These are phyloP conservation scores for Buceros bicornis DNA, from an alignment of 2,797 vertebrate genomes.

Conservation along the genomic window DNA sequence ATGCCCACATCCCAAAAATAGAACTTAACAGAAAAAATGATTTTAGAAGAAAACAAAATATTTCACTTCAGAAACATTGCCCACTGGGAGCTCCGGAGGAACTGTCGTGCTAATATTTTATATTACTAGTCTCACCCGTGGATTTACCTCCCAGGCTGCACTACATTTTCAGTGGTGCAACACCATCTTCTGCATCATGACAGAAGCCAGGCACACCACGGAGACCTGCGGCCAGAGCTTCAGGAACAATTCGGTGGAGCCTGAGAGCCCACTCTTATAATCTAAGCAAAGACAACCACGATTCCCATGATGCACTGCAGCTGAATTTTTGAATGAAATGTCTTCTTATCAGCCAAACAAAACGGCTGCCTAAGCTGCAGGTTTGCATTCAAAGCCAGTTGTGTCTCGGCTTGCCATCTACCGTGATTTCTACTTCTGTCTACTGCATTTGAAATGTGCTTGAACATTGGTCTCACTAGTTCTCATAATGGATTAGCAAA, in stretches of 20 bases:
- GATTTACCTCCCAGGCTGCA: not conserved
- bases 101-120: not conserved
- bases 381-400: not conserved
- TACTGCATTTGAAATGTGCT: not conserved
- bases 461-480: not conserved
- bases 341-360: not conserved
- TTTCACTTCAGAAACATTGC: not conserved
- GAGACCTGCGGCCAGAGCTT: not conserved
- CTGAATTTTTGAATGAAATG: not conserved
- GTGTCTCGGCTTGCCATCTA: not conserved
- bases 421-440: not conserved
- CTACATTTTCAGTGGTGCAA: not conserved
- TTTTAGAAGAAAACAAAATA: not conserved
- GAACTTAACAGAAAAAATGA: not conserved
- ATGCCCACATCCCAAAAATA: not conserved
- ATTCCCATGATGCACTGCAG: not conserved
- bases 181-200: not conserved
- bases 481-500: not conserved
- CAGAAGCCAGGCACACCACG: not conserved
- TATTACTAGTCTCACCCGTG: not conserved
- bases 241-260: not conserved
- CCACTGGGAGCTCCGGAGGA: not conserved
- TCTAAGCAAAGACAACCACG: not conserved
- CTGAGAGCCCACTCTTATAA: not conserved
- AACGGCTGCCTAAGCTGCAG: not conserved